These are phyloP conservation scores for Iselma pallidipennis DNA, from an alignment of 2,888 invertebrate species.

Conservation along the genomic window DNA sequence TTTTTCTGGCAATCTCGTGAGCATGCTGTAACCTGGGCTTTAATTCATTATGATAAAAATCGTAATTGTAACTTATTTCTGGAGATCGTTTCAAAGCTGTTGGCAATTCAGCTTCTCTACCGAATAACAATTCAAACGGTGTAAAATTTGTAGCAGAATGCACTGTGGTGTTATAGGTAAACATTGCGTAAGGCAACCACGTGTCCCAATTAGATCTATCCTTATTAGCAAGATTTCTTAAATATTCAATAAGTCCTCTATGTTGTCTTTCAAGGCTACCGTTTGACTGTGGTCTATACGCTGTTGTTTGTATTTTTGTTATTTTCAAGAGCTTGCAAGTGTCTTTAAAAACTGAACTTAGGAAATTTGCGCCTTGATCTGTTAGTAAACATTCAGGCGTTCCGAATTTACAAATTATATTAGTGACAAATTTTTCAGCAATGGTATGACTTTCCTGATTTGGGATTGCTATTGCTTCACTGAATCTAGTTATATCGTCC, in stretches of 20 bases:
- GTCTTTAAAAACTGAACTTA: slow-evolving; percentile 35
- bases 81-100: no score
- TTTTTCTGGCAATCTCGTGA: no score
- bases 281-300: slow-evolving; percentile 39
- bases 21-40: no score
- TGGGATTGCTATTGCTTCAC: slow-evolving; percentile 39
- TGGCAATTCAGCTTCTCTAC: no score
- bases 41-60: no score
- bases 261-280: slow-evolving; percentile 42
- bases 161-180: no score
- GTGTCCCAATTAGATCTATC: slow-evolving; percentile 41
- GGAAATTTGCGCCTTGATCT: slow-evolving; percentile 26
- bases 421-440: slow-evolving; percentile 32
- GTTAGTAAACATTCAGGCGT: slow-evolving; percentile 16
- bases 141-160: no score
- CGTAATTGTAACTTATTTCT: no score
- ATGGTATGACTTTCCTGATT: slow-evolving; percentile 45
- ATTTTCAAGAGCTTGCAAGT: slow-evolving; percentile 37
- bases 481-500: slow-evolving; percentile 48
- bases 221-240: slow-evolving; percentile 37
- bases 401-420: slow-evolving; percentile 34
- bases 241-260: slow-evolving; percentile 36
- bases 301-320: slow-evolving; percentile 36
- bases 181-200: no score
- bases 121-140: no score